These are phyloP conservation scores for Cheilosia urbana DNA, from an alignment of 2,888 invertebrate genomes.

Conservation along the genomic window DNA sequence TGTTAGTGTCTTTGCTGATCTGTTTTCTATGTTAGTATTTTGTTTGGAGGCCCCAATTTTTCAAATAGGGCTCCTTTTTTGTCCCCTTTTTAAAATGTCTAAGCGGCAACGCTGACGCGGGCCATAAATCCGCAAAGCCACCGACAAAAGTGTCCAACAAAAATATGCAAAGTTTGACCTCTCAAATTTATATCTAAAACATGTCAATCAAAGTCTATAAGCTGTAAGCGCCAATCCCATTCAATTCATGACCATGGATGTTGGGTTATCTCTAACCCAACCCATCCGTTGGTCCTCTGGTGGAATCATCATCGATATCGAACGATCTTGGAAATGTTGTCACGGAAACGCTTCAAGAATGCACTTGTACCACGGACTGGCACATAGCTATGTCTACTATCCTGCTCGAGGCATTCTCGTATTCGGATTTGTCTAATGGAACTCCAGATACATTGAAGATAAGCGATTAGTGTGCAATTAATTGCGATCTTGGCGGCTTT, in stretches of 20 bases:
- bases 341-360: conserved; percentile 23
- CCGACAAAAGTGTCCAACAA: background rate
- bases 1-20: too few species aligned
- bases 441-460: conserved; percentile 61
- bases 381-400: background rate
- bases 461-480: conserved; percentile 70
- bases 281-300: conserved; percentile 2
- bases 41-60: too few species aligned
- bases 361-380: conserved; percentile 9
- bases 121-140: conserved; percentile 18
- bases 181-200: conserved; percentile 36
- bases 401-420: conserved; percentile 8
- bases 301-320: conserved; percentile 16
- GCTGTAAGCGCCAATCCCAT: conserved; percentile 47
- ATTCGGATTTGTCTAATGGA: conserved; percentile 65
- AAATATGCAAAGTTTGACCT: background rate
- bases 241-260: conserved; percentile 22
- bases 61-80: too few species aligned
- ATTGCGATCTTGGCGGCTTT: conserved; percentile 60
- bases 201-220: conserved; percentile 55
- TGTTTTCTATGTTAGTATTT: too few species aligned
- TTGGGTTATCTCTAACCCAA: conserved; percentile 15
- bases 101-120: too few species aligned
- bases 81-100: too few species aligned
- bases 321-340: conserved; percentile 24